Evolutionary conservation across 2,797 vertebrate species (phyloP).

Genomic region (Helicolenus hilgendorfi): DNA sequence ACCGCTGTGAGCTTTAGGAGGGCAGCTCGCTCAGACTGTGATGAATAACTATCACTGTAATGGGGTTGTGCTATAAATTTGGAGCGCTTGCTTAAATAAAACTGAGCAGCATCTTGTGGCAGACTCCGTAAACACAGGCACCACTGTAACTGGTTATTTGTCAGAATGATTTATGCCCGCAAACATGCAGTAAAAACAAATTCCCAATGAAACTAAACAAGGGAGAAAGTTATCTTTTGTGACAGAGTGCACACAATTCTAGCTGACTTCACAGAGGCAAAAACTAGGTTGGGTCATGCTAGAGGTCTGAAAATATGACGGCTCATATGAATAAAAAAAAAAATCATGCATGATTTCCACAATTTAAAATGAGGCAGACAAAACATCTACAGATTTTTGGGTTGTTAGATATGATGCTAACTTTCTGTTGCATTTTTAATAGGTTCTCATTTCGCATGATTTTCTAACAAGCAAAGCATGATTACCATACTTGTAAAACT

Average conservation of each 20-base stretch:
- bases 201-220: constrained; percentile 90
- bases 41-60: constrained; percentile 90
- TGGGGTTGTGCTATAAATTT: constrained; percentile 86
- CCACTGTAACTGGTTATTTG: constrained; percentile 89
- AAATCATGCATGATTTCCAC: constrained; percentile 60
- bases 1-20: constrained; percentile 66
- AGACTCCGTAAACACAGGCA: constrained; percentile 87
- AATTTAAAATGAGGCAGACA: constrained; percentile 43
- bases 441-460: constrained; percentile 66
- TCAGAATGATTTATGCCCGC: constrained; percentile 90
- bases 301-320: constrained; percentile 79
- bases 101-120: constrained; percentile 85
- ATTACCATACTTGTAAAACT: constrained; percentile 82
- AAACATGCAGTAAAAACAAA: constrained; percentile 89
- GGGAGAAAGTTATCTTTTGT: constrained; percentile 88
- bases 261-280: constrained; percentile 85
- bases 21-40: constrained; percentile 77
- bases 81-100: constrained; percentile 87
- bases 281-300: constrained; percentile 88
- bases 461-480: constrained; percentile 75
- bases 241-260: constrained; percentile 86
- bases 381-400: constrained; percentile 20
- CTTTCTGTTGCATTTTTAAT: constrained; percentile 72
- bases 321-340: constrained; percentile 55
- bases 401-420: constrained; percentile 29